Percentiles rank a stretch among this genome's conserved stretches.
Conservation (phyloP, 2,797 vertebrate genomes). For the Phoxinus dragarum region DNA sequence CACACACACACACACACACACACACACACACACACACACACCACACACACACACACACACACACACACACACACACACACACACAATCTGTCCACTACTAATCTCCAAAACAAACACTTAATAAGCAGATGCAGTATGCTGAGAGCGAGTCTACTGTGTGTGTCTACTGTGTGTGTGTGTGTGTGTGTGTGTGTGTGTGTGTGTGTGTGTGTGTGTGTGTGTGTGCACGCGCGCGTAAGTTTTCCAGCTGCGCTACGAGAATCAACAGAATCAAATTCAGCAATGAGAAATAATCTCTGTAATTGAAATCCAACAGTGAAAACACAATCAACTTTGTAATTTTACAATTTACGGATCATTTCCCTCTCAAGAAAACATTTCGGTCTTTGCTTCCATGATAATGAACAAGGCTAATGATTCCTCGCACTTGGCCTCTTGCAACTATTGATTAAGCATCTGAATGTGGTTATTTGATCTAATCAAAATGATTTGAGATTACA, state of each 20-base stretch:
- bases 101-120: slow-evolving; percentile 29
- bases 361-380: neutral
- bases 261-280: slow-evolving; percentile 12
- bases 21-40: neutral
- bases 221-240: neutral
- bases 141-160: neutral
- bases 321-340: neutral
- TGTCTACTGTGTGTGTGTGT: no score
- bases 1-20: neutral
- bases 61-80: neutral
- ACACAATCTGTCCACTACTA: slow-evolving; percentile 3
- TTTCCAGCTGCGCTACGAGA: slow-evolving; percentile 29
- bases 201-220: no score
- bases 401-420: neutral
- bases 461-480: neutral
- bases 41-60: no score
- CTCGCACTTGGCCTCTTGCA: neutral
- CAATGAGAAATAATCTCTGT: slow-evolving; percentile 1
- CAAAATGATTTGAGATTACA: neutral
- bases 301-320: neutral
- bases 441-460: neutral
- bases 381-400: neutral
- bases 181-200: neutral
- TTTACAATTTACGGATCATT: neutral
- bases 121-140: slow-evolving; percentile 37